A percentile compares a stretch with the other conserved stretches of the same genome.
Evolutionary conservation across 2,797 vertebrate species (phyloP).

Genomic region (Nannoperca australis): DNA sequence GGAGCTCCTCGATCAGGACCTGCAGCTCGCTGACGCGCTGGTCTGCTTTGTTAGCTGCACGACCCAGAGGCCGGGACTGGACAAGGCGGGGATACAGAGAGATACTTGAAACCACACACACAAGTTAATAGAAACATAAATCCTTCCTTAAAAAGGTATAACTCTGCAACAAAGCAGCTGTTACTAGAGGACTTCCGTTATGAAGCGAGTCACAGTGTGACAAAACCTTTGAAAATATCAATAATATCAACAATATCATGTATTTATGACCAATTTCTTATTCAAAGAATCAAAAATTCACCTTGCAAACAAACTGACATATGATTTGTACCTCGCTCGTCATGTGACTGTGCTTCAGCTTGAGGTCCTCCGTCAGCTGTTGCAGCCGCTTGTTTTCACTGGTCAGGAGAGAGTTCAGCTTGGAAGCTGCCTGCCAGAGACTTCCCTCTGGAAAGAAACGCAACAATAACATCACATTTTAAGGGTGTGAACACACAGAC

Average conservation of each 20-base stretch:
- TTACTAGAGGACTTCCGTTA: background rate
- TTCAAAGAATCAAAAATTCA: background rate
- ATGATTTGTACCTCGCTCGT: constrained; percentile 90
- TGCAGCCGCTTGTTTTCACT: constrained; percentile 92
- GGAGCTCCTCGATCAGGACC: constrained; percentile 94
- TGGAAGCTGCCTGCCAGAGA: constrained; percentile 75
- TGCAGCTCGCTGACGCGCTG: constrained; percentile 93
- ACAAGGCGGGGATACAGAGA: constrained; percentile 20
- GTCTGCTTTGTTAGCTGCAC: constrained; percentile 93
- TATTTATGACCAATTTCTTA: background rate
- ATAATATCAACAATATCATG: background rate
- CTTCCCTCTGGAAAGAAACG: constrained; percentile 72
- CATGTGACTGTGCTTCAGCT: constrained; percentile 94
- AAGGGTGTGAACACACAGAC: background rate
- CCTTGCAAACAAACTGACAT: background rate
- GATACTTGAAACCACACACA: background rate
- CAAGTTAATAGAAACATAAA: background rate
- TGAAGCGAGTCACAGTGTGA: background rate
- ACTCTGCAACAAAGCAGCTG: background rate
- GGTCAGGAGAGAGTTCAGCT: constrained; percentile 88
- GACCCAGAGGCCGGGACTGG: constrained; percentile 89
- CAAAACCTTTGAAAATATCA: background rate
- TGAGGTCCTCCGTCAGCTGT: constrained; percentile 91
- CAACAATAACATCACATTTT: background rate
- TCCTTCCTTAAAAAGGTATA: background rate